Percentiles rank a stretch among this genome's conserved stretches.
These are phyloP conservation scores for Ficedula albicollis DNA, from an alignment of 2,797 vertebrate species.

Conservation along the genomic window DNA sequence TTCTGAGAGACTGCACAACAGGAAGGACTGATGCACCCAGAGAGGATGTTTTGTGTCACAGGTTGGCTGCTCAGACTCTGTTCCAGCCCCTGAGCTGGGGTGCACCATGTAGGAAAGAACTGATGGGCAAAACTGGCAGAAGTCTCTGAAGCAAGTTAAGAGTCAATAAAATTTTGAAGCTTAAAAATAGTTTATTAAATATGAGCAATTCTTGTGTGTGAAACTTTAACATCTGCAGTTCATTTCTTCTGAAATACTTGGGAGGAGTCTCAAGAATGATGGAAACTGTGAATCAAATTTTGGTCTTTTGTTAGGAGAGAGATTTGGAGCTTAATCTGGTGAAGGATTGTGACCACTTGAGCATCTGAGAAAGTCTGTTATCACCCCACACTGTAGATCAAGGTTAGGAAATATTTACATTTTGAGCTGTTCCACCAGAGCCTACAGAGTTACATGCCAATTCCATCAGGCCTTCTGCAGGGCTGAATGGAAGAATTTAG, in stretches of 20 bases:
- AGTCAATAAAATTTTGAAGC: background rate
- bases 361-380: background rate
- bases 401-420: background rate
- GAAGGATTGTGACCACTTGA: background rate
- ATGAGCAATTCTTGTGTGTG: background rate
- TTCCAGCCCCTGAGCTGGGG: background rate
- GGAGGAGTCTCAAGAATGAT: background rate
- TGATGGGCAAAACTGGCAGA: background rate
- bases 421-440: background rate
- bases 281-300: background rate
- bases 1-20: background rate
- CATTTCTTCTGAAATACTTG: background rate
- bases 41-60: background rate
- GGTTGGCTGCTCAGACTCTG: background rate
- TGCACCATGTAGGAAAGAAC: background rate
- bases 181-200: background rate
- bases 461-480: background rate
- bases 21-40: background rate
- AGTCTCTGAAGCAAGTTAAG: background rate
- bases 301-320: background rate
- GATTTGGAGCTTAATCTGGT: background rate
- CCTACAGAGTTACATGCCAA: background rate
- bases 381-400: background rate
- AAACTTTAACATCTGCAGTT: background rate
- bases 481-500: background rate